Evolutionary conservation across 2,888 invertebrate species (phyloP).

Genomic region (Megalurothrips usitatus): DNA sequence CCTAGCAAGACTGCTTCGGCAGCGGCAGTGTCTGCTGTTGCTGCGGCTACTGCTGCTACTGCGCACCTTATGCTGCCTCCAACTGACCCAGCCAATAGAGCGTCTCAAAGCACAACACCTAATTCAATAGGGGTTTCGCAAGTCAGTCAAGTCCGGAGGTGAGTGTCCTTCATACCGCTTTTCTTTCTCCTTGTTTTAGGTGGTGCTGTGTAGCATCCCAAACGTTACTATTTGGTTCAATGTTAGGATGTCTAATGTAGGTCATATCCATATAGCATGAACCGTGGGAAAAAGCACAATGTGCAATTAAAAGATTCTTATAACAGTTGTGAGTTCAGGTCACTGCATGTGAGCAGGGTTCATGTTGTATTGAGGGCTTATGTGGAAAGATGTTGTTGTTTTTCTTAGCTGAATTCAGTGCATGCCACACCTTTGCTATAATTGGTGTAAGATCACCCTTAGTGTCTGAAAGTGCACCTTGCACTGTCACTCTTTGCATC

Average conservation of each 20-base stretch:
- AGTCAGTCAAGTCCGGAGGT: constrained; percentile 53
- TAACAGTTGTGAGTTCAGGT: constrained; percentile 23
- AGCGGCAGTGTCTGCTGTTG: constrained; percentile 31
- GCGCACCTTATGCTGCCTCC: constrained; percentile 33
- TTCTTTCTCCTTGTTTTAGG: neutral
- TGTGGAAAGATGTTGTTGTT: neutral
- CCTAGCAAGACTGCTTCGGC: constrained; percentile 9
- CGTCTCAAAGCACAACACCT: constrained; percentile 42
- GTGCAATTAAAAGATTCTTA: constrained; percentile 37
- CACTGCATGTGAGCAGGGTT: neutral
- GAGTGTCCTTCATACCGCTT: constrained; percentile 37
- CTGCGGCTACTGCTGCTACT: constrained; percentile 38
- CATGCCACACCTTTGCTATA: neutral
- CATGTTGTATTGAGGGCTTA: neutral
- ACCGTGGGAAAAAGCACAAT: neutral
- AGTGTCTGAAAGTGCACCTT: neutral
- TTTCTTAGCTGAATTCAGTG: neutral
- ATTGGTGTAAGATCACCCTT: neutral
- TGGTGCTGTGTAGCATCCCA: neutral
- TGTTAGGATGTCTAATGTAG: neutral
- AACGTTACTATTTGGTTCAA: neutral
- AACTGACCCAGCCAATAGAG: constrained; percentile 39
- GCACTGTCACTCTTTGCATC: neutral
- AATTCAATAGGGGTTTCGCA: constrained; percentile 38
- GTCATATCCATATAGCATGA: neutral